Evolutionary conservation across 1,140 invertebrate genomes (phyloP).

Genomic region (Calosoma granatense): DNA sequence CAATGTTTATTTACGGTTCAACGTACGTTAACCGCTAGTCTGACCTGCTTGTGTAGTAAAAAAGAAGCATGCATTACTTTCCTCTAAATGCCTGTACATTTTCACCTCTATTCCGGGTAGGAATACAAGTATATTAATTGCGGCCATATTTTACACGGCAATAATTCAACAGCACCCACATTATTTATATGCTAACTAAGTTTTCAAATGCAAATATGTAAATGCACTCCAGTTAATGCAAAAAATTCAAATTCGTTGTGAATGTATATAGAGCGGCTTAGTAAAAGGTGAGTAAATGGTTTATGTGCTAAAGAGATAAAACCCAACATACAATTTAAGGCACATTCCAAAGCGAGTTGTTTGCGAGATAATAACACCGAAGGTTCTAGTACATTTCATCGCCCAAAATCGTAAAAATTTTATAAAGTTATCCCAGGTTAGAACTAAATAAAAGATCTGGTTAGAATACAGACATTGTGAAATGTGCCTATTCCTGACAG

Average conservation of each 20-base stretch:
- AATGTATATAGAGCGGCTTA: neutral
- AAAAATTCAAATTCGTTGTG: neutral
- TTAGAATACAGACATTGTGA: too few species aligned
- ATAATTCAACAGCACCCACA: neutral
- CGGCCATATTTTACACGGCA: neutral
- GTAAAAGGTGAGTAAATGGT: neutral
- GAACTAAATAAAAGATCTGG: too few species aligned
- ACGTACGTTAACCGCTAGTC: too few species aligned
- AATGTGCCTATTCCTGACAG: too few species aligned
- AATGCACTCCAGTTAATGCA: neutral
- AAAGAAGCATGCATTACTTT: neutral
- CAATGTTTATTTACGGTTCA: too few species aligned
- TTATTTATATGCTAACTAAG: constrained; percentile 9
- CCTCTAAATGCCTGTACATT: neutral
- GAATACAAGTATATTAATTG: neutral
- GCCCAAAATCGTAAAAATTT: too few species aligned
- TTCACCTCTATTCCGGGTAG: neutral
- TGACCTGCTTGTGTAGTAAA: too few species aligned
- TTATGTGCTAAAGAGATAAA: neutral
- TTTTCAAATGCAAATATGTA: constrained; percentile 3
- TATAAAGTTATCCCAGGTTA: too few species aligned
- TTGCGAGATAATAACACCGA: too few species aligned
- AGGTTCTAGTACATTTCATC: too few species aligned
- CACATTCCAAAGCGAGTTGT: neutral
- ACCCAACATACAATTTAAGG: neutral